Evolutionary conservation across 1,140 invertebrate genomes (phyloP).

Genomic region (Atta texana): DNA sequence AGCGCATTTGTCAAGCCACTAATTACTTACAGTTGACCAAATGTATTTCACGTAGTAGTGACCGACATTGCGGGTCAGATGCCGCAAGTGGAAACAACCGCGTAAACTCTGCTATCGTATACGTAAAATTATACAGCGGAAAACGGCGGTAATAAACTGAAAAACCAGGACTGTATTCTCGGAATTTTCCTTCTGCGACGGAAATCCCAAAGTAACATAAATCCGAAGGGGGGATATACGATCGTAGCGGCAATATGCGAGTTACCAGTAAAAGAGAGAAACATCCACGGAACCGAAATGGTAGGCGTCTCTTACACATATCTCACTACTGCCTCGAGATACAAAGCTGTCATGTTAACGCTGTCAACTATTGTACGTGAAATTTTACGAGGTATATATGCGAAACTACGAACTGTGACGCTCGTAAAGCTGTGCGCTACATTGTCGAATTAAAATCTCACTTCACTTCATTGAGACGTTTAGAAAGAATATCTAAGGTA

Average conservation of each 20-base stretch:
- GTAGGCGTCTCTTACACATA: slow-evolving; percentile 30
- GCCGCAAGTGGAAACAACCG: slow-evolving; percentile 21
- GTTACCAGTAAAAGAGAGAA: slow-evolving; percentile 23
- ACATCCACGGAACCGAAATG: slow-evolving; percentile 17
- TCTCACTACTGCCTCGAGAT: slow-evolving; percentile 19
- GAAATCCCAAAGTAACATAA: slow-evolving; percentile 51
- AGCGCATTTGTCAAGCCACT: neutral
- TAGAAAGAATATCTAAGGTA: neutral
- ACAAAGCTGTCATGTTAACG: slow-evolving; percentile 62
- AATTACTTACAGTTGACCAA: slow-evolving; percentile 29
- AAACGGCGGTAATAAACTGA: slow-evolving; percentile 42
- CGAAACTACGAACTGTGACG: slow-evolving; percentile 2
- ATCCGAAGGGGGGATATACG: slow-evolving; percentile 14
- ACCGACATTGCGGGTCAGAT: slow-evolving; percentile 7
- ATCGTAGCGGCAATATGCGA: slow-evolving; percentile 49
- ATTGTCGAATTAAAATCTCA: slow-evolving; percentile 39
- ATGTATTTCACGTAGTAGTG: slow-evolving; percentile 3
- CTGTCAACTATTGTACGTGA: slow-evolving; percentile 36
- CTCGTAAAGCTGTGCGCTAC: slow-evolving; percentile 7
- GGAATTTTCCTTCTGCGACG: slow-evolving; percentile 36
- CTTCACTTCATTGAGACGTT: neutral
- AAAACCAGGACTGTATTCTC: slow-evolving; percentile 27
- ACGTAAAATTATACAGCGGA: slow-evolving; percentile 27
- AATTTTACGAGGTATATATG: slow-evolving; percentile 46
- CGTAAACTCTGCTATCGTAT: slow-evolving; percentile 35